These are phyloP conservation scores for Drosophila anomalata DNA, from an alignment of 2,888 invertebrate species.

Conservation along the genomic window DNA sequence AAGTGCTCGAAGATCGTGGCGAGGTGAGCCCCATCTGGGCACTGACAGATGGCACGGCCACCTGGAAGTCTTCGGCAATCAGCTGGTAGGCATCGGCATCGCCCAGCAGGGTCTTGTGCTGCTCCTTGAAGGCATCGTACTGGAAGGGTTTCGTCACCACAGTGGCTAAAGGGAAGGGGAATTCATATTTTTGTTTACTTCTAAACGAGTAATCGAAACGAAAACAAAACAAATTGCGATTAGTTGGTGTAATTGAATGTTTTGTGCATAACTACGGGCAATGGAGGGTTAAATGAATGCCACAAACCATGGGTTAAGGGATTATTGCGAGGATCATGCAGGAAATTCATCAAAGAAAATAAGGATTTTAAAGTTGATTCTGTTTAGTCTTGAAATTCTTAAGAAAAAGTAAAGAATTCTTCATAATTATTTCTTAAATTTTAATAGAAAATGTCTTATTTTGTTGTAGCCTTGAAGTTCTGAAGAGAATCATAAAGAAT, in stretches of 20 bases:
- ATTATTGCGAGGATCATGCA: not conserved
- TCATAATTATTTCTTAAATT: too few relatives aligned
- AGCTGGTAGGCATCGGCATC: constrained; percentile 22
- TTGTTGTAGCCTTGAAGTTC: too few relatives aligned
- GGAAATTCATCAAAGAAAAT: too few relatives aligned
- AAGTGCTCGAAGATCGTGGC: not conserved
- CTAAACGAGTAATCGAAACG: not conserved
- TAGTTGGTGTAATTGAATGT: not conserved
- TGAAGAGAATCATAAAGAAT: too few relatives aligned
- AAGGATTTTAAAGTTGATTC: too few relatives aligned
- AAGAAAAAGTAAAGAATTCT: too few relatives aligned
- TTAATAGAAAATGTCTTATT: too few relatives aligned
- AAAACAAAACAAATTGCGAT: not conserved
- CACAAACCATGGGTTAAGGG: too few relatives aligned
- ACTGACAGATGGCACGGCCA: not conserved
- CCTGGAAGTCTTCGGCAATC: not conserved
- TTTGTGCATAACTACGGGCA: not conserved
- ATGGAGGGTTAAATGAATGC: not conserved
- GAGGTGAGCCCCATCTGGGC: not conserved
- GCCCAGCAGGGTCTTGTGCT: constrained; percentile 42
- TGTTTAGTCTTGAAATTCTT: too few relatives aligned
- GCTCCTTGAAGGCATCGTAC: constrained; percentile 44
- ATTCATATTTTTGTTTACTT: not conserved
- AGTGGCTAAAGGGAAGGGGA: constrained; percentile 61
- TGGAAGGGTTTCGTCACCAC: constrained; percentile 70